phyloP scores from a whole-genome alignment of 2,797 vertebrate species.

The Neosilurus mollespiculum region DNA sequence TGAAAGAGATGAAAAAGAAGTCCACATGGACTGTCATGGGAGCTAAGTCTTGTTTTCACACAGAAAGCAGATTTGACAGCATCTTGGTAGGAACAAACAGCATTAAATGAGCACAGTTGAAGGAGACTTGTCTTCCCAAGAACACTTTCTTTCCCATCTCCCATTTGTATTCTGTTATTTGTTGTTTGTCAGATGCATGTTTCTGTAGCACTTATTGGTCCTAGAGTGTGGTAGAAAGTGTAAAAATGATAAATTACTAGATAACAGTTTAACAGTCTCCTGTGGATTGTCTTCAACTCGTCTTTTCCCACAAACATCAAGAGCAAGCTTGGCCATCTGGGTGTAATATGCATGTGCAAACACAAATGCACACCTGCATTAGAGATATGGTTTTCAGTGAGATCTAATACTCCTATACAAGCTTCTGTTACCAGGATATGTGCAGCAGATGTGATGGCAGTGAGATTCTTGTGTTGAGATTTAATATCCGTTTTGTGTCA shows the following conservation, averaged over 20 bases:
- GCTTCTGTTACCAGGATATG: neutral
- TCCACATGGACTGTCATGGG: slow-evolving; percentile 21
- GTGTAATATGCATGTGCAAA: slow-evolving; percentile 23
- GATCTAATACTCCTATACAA: neutral
- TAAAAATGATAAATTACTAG: slow-evolving; percentile 19
- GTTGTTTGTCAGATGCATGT: neutral
- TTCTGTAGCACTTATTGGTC: neutral
- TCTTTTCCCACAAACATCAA: slow-evolving; percentile 6
- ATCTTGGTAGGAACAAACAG: slow-evolving; percentile 19
- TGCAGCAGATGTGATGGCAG: neutral
- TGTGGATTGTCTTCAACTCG: slow-evolving; percentile 11
- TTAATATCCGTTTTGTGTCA: neutral
- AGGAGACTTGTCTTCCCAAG: neutral
- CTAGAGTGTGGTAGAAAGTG: neutral
- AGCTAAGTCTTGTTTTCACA: slow-evolving; percentile 24
- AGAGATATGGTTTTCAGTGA: neutral
- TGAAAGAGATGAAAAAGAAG: slow-evolving; percentile 2
- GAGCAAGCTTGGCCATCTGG: slow-evolving; percentile 25
- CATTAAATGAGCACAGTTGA: slow-evolving; percentile 22
- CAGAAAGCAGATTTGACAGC: slow-evolving; percentile 26
- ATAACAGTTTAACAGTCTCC: slow-evolving; percentile 16
- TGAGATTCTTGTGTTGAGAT: neutral
- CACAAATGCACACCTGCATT: slow-evolving; percentile 19
- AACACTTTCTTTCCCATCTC: neutral
- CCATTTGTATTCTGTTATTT: neutral